Evolutionary conservation across 2,797 vertebrate species (phyloP).

Genomic region (Hozukius guyotensis): DNA sequence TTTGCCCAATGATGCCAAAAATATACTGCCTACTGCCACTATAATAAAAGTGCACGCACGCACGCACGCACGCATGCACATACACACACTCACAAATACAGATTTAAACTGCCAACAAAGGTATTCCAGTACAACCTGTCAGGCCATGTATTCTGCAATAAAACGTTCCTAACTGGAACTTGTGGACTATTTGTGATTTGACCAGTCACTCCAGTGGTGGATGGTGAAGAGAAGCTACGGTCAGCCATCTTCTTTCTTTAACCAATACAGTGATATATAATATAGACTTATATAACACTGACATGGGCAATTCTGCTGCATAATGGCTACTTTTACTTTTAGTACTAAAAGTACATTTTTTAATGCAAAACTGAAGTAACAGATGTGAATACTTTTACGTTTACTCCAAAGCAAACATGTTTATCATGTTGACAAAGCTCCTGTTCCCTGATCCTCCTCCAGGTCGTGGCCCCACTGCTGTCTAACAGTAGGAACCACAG

Average conservation of each 20-base stretch:
- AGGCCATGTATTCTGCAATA: no score
- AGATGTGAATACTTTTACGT: background rate
- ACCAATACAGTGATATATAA: background rate
- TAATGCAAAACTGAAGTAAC: background rate
- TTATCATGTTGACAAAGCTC: background rate
- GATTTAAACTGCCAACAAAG: background rate
- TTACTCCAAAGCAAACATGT: background rate
- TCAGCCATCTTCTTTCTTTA: background rate
- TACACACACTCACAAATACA: background rate
- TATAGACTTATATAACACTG: background rate
- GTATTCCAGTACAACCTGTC: background rate
- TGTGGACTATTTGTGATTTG: no score
- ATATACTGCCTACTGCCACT: no score
- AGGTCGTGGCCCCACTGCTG: conserved; percentile 90
- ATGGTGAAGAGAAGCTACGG: background rate
- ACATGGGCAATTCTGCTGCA: background rate
- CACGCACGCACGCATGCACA: background rate
- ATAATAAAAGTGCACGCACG: background rate
- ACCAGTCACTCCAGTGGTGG: no score
- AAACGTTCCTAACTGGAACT: no score
- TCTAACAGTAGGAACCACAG: conserved; percentile 86
- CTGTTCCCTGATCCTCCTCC: conserved; percentile 36
- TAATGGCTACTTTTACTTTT: background rate
- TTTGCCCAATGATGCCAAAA: no score
- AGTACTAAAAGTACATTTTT: background rate